A percentile compares a stretch with the other conserved stretches of the same genome.
Evolutionary conservation across 1,140 invertebrate genomes (phyloP).

Genomic region (Thaumatotibia leucotreta): DNA sequence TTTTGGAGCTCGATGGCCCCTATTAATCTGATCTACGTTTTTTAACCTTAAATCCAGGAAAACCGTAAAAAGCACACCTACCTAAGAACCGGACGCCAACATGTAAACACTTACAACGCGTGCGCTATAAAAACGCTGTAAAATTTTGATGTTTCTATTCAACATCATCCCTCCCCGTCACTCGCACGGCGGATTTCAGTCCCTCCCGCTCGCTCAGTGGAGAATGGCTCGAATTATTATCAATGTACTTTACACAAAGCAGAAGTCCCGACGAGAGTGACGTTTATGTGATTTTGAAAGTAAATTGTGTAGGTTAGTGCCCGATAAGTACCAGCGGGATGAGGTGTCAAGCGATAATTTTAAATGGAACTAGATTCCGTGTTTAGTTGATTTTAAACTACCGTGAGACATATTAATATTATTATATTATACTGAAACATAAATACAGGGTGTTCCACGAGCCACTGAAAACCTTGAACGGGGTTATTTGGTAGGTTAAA

Average conservation of each 20-base stretch:
- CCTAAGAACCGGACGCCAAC: conserved; percentile 52
- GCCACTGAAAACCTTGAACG: too few relatives aligned
- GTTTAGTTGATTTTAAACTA: conserved; percentile 9
- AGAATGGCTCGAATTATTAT: conserved; percentile 71
- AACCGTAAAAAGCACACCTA: conserved; percentile 18
- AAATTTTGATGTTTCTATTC: conserved; percentile 76
- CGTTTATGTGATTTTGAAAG: conserved; percentile 73
- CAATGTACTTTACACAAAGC: conserved; percentile 75
- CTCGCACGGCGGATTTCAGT: conserved; percentile 20
- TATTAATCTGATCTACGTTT: not conserved
- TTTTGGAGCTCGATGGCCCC: not conserved
- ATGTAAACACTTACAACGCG: conserved; percentile 58
- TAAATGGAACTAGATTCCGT: conserved; percentile 57
- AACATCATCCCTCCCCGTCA: conserved; percentile 33
- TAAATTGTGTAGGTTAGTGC: conserved; percentile 70
- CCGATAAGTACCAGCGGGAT: conserved; percentile 57
- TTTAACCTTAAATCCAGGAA: not conserved
- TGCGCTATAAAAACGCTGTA: conserved; percentile 73
- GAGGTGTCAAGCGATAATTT: conserved; percentile 70
- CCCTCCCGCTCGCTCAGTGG: conserved; percentile 36
- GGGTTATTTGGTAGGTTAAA: too few relatives aligned
- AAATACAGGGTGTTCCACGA: too few relatives aligned
- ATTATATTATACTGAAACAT: too few relatives aligned
- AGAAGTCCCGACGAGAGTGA: conserved; percentile 64
- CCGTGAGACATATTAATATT: too few relatives aligned